Evolutionary conservation across 2,797 vertebrate genomes (phyloP).

Genomic region (Agapornis canus): DNA sequence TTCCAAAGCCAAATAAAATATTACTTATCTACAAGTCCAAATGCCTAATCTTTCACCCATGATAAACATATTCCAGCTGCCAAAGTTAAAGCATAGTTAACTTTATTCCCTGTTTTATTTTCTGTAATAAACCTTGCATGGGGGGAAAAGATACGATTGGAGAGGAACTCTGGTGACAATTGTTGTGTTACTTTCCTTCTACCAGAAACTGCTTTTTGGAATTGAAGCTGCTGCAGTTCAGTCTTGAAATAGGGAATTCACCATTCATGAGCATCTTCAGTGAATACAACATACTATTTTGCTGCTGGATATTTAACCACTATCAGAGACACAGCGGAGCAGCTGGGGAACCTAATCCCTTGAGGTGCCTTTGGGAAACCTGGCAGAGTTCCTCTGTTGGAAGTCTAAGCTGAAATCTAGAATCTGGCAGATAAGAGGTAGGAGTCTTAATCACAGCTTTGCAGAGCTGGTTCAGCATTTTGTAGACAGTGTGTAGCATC

Average conservation of each 20-base stretch:
- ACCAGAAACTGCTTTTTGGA: background rate
- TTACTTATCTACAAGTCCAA: background rate
- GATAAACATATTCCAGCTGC: background rate
- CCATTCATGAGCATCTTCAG: background rate
- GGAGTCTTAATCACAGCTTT: conserved; percentile 66
- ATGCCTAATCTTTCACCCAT: background rate
- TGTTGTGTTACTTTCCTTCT: background rate
- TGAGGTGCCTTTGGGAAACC: background rate
- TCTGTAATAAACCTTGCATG: background rate
- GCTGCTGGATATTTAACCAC: background rate
- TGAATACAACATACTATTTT: background rate
- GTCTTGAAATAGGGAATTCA: background rate
- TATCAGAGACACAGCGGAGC: background rate
- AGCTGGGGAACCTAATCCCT: background rate
- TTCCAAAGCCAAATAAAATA: background rate
- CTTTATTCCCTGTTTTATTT: background rate
- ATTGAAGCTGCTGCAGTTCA: background rate
- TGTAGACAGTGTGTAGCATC: conserved; percentile 6
- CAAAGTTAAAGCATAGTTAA: background rate
- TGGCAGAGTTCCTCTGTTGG: background rate
- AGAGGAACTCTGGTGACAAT: background rate
- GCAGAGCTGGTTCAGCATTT: conserved; percentile 40
- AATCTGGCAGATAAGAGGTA: conserved; percentile 70
- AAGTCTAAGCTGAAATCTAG: background rate
- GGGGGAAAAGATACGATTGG: background rate